Base-by-base conservation (phyloP, 2,113 vertebrate genomes). In the Menidia beryllina region DNA sequence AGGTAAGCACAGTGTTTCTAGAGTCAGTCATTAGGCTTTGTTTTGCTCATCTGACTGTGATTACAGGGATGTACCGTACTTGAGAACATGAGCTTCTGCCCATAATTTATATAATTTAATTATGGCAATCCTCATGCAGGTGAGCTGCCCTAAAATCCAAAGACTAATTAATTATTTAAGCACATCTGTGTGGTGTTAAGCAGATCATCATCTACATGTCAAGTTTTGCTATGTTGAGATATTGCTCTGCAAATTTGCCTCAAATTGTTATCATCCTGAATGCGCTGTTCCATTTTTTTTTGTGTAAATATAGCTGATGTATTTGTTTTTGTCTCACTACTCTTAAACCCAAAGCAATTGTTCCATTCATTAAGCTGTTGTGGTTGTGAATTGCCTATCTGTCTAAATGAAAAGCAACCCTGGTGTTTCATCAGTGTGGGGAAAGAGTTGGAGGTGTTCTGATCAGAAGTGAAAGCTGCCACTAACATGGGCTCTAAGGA, bases 21-120 rank as follows among this genome's bases (percentile, higher is more conserved):
- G 8, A 13, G 11, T 6, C 12, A 13, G 11, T 21, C 24, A 27
- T 11, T 36, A 48, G 3, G 21, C 13, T 60, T 59, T 63, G 51
- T 67, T 69, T 67, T 72, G 21, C 13, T 49, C 19, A 15, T 17
- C 58, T 63, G 38, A 10, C 3, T 2, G 14, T 45, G 43, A 34
- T 41, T 20, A 15, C 13, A 30, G 3, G 26, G 15, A 17, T 55
- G 17, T 34, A 20, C 30, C 19, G n/a, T 55, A n/a, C 17, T 11
- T 20, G 27, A 11, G 15, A 55, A 34, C 27, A 34, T 34, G 19
- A 54, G 8, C 26, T 27, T 30, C 19, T 11, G 53, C 26, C 19
- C 2, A 27, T 17, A 30, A 10, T n/a, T 24, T 54, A 9, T 54
- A 9, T 54, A 9, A 17, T 43, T 15, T 43, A 4, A 43, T 17